Conservation (phyloP, 2,113 vertebrate genomes). For the Dicentrarchus labrax region DNA sequence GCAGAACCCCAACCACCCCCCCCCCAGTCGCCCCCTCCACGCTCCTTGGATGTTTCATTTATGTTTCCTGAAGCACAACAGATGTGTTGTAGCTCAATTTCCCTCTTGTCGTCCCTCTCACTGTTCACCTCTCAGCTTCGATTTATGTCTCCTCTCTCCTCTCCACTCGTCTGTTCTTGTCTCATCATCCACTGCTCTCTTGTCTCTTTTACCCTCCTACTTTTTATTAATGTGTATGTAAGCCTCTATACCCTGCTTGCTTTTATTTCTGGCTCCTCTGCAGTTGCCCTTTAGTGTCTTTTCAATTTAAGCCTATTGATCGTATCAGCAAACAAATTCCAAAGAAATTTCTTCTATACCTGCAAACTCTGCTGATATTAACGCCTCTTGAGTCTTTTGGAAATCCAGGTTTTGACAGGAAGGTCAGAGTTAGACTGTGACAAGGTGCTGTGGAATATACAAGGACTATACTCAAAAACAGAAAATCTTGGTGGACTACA, state of each 20-base stretch:
- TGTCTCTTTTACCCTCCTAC: not conserved
- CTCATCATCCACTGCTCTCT: not conserved
- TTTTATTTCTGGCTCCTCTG: not conserved
- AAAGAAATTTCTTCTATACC: not conserved
- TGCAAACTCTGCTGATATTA: not conserved
- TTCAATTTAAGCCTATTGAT: not conserved
- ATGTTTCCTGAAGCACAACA: slow-evolving; percentile 45
- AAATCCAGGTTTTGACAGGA: not conserved
- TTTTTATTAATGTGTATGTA: not conserved
- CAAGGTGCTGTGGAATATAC: too few species aligned
- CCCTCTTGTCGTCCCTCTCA: slow-evolving; percentile 24
- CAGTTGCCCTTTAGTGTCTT: not conserved
- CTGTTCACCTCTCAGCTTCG: slow-evolving; percentile 29
- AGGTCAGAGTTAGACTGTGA: not conserved
- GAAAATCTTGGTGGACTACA: too few species aligned
- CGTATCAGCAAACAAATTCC: not conserved
- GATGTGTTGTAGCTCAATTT: slow-evolving; percentile 42
- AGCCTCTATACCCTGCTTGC: not conserved
- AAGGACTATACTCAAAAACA: too few species aligned
- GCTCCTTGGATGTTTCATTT: slow-evolving; percentile 33
- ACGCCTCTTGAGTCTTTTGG: not conserved
- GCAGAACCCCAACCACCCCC: not conserved
- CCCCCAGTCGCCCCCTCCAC: not conserved
- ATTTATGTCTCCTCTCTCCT: slow-evolving; percentile 3
- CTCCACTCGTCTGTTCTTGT: not conserved